phyloP scores from a whole-genome alignment of 2,113 vertebrate species.

The Cynoglossus semilaevis region DNA sequence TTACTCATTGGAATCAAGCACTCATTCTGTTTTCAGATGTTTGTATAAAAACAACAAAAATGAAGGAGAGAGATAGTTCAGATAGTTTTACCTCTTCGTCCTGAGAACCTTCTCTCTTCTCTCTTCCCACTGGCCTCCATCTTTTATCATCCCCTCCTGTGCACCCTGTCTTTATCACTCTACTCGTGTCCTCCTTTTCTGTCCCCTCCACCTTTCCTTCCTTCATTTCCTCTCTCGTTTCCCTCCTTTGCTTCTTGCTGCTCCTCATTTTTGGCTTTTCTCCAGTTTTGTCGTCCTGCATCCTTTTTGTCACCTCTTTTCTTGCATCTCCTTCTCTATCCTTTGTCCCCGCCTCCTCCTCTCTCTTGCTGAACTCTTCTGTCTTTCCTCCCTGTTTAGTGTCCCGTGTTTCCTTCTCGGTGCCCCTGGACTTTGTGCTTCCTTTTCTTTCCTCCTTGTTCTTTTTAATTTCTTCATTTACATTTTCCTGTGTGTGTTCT shows the following conservation, averaged over 20 bases:
- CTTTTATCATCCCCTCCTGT: neutral
- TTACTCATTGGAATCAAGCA: too few relatives aligned
- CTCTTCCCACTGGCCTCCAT: too few relatives aligned
- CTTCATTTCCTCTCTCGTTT: neutral
- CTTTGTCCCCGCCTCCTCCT: neutral
- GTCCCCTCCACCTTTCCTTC: neutral
- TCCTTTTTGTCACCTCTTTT: neutral
- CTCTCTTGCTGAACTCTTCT: neutral
- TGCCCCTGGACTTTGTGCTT: too few relatives aligned
- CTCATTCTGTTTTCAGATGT: too few relatives aligned
- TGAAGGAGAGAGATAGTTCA: too few relatives aligned
- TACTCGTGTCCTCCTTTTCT: neutral
- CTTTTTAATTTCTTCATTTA: too few relatives aligned
- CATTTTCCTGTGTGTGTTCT: too few relatives aligned
- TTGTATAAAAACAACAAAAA: too few relatives aligned
- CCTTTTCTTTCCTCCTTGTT: too few relatives aligned
- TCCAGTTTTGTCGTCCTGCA: neutral
- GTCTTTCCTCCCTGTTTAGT: neutral
- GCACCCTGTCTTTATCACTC: neutral
- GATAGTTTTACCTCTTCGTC: constrained; percentile 48
- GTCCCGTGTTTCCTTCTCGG: too few relatives aligned
- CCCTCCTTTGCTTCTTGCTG: neutral
- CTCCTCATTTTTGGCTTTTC: too few relatives aligned
- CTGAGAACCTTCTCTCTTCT: neutral
- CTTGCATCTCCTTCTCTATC: neutral